Evolutionary conservation across 2,888 invertebrate genomes (phyloP).

Genomic region (Hydroisotoma schaefferi): DNA sequence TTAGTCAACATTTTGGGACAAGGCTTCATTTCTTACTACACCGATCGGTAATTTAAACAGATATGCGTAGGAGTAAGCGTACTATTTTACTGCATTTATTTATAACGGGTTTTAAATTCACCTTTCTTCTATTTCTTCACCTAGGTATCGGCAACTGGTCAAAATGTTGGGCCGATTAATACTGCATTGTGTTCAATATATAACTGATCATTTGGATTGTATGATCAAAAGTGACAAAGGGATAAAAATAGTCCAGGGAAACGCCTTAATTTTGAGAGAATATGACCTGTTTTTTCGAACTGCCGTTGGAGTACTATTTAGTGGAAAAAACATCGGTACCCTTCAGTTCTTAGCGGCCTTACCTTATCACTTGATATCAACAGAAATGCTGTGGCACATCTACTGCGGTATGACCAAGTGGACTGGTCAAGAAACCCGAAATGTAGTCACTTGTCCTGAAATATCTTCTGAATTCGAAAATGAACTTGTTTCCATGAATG

Average conservation of each 20-base stretch:
- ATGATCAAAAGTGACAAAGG: constrained; percentile 50
- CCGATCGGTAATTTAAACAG: constrained; percentile 57
- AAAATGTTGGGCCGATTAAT: constrained; percentile 66
- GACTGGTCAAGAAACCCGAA: constrained; percentile 41
- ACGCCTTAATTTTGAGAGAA: constrained; percentile 61
- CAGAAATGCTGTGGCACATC: constrained; percentile 63
- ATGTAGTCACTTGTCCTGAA: constrained; percentile 28
- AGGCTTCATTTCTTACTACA: constrained; percentile 65
- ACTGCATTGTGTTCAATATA: constrained; percentile 68
- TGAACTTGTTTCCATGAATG: constrained; percentile 62
- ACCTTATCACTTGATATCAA: constrained; percentile 63
- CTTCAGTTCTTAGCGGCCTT: constrained; percentile 78
- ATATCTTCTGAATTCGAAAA: constrained; percentile 60
- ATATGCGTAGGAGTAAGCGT: background rate
- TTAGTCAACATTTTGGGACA: constrained; percentile 62
- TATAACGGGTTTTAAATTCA: background rate
- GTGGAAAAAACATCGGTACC: constrained; percentile 67
- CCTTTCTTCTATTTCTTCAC: background rate
- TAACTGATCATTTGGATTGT: constrained; percentile 66
- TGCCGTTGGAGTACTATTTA: constrained; percentile 66
- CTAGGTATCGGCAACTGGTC: constrained; percentile 42
- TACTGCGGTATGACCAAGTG: constrained; percentile 55
- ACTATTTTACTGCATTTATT: background rate
- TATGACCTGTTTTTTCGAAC: constrained; percentile 69
- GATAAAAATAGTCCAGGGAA: constrained; percentile 54